These are phyloP conservation scores for Bos indicus DNA, from an alignment of 2,113 vertebrate species.

Conservation along the genomic window DNA sequence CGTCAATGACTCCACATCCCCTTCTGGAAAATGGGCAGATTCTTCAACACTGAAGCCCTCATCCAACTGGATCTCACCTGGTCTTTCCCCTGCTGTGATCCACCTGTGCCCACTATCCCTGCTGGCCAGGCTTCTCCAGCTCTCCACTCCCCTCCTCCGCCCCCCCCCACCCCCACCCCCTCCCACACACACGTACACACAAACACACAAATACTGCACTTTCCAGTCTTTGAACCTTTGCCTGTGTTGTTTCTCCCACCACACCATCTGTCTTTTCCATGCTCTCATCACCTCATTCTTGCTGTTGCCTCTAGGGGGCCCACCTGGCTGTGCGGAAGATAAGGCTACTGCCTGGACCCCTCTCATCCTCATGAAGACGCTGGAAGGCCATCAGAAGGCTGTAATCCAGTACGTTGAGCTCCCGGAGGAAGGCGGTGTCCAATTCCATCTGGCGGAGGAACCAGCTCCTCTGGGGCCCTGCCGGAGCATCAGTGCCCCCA, in stretches of 20 bases:
- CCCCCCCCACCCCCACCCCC: fast-evolving
- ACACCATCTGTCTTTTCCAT: too few species aligned
- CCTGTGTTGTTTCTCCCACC: neutral
- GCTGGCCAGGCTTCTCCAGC: neutral
- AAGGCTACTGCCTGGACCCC: slow-evolving; percentile 69
- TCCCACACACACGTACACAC: too few species aligned
- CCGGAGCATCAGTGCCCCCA: neutral
- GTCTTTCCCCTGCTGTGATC: neutral
- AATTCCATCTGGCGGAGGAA: slow-evolving; percentile 86
- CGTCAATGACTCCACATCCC: neutral
- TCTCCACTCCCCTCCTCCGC: neutral
- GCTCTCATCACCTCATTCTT: neutral
- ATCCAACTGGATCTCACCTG: neutral
- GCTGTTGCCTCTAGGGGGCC: neutral
- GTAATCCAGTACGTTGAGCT: slow-evolving; percentile 89
- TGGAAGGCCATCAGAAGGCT: slow-evolving; percentile 90
- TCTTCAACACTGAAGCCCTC: neutral
- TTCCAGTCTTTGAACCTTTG: neutral
- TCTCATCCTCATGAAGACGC: slow-evolving; percentile 84
- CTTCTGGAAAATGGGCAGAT: neutral
- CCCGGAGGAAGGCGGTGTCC: slow-evolving; percentile 86
- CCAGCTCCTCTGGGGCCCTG: slow-evolving; percentile 87
- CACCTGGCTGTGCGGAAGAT: slow-evolving; percentile 84
- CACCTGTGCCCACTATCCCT: neutral
- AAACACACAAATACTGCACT: neutral